phyloP scores from a whole-genome alignment of 2,888 invertebrate genomes.

The Sesamia inferens region DNA sequence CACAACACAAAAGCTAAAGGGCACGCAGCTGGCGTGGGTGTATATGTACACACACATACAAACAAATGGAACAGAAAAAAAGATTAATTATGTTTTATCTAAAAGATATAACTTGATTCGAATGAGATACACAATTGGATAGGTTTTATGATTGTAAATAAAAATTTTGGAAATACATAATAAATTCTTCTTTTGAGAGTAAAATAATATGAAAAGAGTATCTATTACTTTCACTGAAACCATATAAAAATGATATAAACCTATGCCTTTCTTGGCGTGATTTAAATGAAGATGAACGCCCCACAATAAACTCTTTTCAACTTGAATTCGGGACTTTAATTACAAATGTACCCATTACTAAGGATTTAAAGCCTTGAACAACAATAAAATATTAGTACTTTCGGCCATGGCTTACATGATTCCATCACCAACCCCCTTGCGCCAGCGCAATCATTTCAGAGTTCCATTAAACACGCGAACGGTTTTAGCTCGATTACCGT shows the following conservation, averaged over 20 bases:
- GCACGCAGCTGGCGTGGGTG: constrained; percentile 86
- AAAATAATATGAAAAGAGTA: neutral
- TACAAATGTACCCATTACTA: neutral
- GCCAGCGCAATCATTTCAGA: constrained; percentile 61
- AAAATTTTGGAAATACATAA: neutral
- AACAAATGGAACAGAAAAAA: constrained; percentile 36
- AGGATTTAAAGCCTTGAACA: neutral
- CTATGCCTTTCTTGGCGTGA: neutral
- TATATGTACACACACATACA: constrained; percentile 62
- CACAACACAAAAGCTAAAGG: constrained; percentile 79
- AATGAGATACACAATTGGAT: neutral
- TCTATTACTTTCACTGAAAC: neutral
- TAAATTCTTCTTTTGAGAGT: neutral
- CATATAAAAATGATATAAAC: neutral
- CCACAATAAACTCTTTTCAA: neutral
- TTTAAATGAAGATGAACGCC: neutral
- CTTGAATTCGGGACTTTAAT: too few species aligned
- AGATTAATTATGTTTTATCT: constrained; percentile 46
- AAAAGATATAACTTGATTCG: constrained; percentile 28
- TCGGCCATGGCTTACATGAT: neutral
- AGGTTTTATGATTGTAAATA: neutral
- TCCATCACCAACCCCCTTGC: constrained; percentile 59
- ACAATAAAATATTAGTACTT: constrained; percentile 8
- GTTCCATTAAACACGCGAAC: constrained; percentile 77
- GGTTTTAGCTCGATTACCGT: constrained; percentile 68